Conservation (phyloP, 2,888 invertebrate genomes). For the Drosophila nr. fundita region DNA sequence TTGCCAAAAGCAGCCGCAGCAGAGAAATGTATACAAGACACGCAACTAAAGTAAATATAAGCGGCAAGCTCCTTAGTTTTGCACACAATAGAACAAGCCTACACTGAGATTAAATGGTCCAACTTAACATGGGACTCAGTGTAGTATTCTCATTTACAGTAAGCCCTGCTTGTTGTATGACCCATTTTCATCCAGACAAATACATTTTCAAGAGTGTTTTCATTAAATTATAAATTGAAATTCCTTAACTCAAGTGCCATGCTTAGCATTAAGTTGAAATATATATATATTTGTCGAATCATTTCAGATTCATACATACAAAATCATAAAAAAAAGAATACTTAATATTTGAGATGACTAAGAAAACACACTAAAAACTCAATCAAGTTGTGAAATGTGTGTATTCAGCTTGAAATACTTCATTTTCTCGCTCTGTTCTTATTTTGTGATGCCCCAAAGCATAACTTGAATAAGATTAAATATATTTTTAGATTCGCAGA, state of each 20-base stretch:
- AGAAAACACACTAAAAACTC: background rate
- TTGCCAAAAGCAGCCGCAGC: constrained; percentile 42
- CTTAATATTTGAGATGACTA: background rate
- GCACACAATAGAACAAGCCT: constrained; percentile 50
- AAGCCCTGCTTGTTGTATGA: background rate
- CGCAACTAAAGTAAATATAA: constrained; percentile 57
- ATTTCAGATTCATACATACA: too few relatives aligned
- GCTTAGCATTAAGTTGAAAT: background rate
- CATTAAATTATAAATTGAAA: background rate
- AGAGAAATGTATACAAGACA: constrained; percentile 69
- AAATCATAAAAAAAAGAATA: background rate
- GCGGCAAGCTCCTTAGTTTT: constrained; percentile 39
- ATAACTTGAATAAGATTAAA: background rate
- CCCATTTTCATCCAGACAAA: background rate
- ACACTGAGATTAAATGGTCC: background rate
- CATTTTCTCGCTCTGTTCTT: background rate
- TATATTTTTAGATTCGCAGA: background rate
- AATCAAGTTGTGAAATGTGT: background rate
- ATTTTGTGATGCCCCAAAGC: background rate
- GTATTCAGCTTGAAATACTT: background rate
- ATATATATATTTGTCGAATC: background rate
- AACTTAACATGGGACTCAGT: background rate
- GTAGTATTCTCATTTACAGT: background rate
- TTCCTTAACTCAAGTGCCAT: background rate
- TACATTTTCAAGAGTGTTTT: background rate